A percentile compares a stretch with the other conserved stretches of the same genome.
These are phyloP conservation scores for Notocelia uddmanniana DNA, from an alignment of 2,888 invertebrate genomes.

Conservation along the genomic window DNA sequence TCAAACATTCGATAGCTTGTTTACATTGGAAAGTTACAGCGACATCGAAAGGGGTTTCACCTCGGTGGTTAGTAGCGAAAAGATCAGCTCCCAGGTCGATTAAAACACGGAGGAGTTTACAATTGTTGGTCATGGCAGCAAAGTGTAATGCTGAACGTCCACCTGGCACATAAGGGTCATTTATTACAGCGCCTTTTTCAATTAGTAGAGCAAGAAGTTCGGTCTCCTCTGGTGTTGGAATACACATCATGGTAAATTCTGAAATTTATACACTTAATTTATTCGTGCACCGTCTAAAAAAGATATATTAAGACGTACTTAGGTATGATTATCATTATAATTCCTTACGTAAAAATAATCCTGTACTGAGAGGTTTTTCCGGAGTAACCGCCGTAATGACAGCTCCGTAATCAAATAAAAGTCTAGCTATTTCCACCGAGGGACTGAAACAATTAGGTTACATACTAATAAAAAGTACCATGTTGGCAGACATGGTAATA, in stretches of 20 bases:
- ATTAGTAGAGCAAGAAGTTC: constrained; percentile 70
- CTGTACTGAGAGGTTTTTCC: constrained; percentile 64
- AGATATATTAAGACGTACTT: too few relatives aligned
- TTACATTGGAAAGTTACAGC: constrained; percentile 68
- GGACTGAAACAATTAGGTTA: constrained; percentile 62
- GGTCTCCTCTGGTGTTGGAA: constrained; percentile 67
- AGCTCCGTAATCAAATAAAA: constrained; percentile 74
- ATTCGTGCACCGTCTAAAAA: neutral
- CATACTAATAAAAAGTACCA: neutral
- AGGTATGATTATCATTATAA: constrained; percentile 13
- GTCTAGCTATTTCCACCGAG: constrained; percentile 62
- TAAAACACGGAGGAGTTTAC: constrained; percentile 66
- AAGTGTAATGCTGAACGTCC: constrained; percentile 81
- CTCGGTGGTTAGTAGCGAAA: constrained; percentile 64
- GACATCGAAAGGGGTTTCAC: constrained; percentile 72
- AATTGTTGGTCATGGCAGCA: constrained; percentile 80
- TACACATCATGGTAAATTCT: constrained; percentile 78
- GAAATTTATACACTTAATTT: constrained; percentile 43
- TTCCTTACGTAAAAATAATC: constrained; percentile 73
- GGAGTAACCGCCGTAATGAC: constrained; percentile 58
- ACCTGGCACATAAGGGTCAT: constrained; percentile 71
- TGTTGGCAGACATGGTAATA: too few relatives aligned
- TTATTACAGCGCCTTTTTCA: constrained; percentile 66
- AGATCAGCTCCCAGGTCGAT: constrained; percentile 70
- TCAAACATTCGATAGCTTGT: constrained; percentile 60